Evolutionary conservation across 2,113 vertebrate species (phyloP), one percentile per base, ranked within the genome.

Genomic region (Perccottus glenii): DNA sequence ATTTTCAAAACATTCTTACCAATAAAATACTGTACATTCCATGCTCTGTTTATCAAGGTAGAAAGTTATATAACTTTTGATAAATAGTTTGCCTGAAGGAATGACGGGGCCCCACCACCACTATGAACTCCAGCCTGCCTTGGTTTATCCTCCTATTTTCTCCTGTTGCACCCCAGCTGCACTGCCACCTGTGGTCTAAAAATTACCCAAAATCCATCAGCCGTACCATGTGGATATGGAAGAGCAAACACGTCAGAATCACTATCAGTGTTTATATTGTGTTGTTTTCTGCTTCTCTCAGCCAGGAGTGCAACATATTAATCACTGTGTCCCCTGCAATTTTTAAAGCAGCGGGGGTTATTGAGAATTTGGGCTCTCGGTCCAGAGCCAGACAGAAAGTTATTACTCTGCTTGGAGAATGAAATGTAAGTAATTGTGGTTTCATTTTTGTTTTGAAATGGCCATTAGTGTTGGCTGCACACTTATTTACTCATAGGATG

Each of bases 321-420:
- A 80, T 82, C 67, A 75, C 70, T 57, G 67, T 77, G 76, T 72
- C 76, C 63, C 79, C 81, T 78, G 64, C 70, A 80, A 73, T 82
- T 67, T 66, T 52, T 11, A 27, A 56, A 80, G 68, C 70, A 85
- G 77, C 64, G 38, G 74, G 71, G 59, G 71, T 65, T 66, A 73
- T 62, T 64, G 65, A 74, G 60, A 74, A 65, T 72, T 66, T 64
- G 46, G 63, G 32, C 67, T 80, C 51, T 73, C 3, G 6, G 57
- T 58, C 42, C 49, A 78, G 59, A 69, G 36, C 40, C 47, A 56
- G 55, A 64, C 60, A 60, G 40, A 77, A 63, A 75, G 56, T 77
- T 66, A 44, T 75, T 73, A 38, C 48, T 44, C 59, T 62, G n/a
- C 46, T 46, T 61, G 45, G 49, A 51, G 15, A 70, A 57, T 44